phyloP scores from a whole-genome alignment of 2,113 vertebrate species.

The Cottus gobio region DNA sequence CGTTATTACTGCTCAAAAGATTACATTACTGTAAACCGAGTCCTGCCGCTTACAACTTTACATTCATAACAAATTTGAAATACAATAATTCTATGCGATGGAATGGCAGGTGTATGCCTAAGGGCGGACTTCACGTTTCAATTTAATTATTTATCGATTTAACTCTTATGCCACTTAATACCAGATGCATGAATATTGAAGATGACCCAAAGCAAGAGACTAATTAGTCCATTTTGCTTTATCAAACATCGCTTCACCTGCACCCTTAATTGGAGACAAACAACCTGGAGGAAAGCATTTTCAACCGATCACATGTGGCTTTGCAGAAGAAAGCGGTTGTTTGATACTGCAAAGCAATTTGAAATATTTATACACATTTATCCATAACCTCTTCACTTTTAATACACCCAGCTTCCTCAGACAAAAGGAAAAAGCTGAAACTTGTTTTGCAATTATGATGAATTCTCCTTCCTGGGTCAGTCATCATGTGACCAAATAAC shows the following conservation, averaged over 20 bases:
- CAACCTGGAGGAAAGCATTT: constrained; percentile 37
- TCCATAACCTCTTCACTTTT: background rate
- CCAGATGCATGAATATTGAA: constrained; percentile 55
- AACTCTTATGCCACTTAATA: constrained; percentile 53
- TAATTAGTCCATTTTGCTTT: constrained; percentile 33
- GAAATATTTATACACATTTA: background rate
- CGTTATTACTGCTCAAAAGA: constrained; percentile 11
- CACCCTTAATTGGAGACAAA: constrained; percentile 41
- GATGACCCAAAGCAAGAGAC: constrained; percentile 38
- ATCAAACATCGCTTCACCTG: constrained; percentile 48
- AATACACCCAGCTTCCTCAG: background rate
- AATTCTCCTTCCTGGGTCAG: constrained; percentile 6
- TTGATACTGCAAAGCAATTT: background rate
- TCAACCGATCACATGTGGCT: background rate
- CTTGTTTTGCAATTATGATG: constrained; percentile 14
- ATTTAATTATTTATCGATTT: constrained; percentile 57
- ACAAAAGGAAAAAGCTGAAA: constrained; percentile 1
- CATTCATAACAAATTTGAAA: constrained; percentile 53
- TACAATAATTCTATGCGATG: constrained; percentile 21
- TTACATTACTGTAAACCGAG: constrained; percentile 28
- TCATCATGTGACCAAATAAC: constrained; percentile 37
- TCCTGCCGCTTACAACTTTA: constrained; percentile 26
- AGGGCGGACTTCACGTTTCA: constrained; percentile 47
- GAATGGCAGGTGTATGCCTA: constrained; percentile 7
- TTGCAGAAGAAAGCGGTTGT: background rate